Base-by-base conservation (phyloP, 2,113 vertebrate genomes). In the Hymenochirus boettgeri region DNA sequence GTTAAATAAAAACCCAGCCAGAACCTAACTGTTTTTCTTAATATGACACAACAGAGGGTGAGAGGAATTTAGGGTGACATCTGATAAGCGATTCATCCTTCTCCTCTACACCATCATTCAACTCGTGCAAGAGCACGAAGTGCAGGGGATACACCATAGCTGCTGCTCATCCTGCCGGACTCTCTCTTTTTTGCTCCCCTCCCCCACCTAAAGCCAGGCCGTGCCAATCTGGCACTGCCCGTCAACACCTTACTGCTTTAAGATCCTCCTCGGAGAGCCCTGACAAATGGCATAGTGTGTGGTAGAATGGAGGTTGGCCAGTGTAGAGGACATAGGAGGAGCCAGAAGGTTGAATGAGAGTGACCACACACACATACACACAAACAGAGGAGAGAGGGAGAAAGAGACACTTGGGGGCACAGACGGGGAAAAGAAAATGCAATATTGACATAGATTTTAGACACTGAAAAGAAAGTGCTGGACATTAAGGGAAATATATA, bases 171-270 rank as follows among this genome's bases (percentile, higher is more conserved):
- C n/a, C 75, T 62, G 70, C 76, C 55, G 45, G 50, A 54, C 63
- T n/a, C n/a, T 46, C 18, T 19, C 27, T 48, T 21, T 24, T 80
- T n/a, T n/a, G n/a, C n/a, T n/a, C 80, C 91, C 91, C 91, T 88
- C 88, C 83, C 90, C 90, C 91, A 15, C 80, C 75, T 83, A 83
- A 85, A 91, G 89, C 90, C 88, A 90, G 88, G 85, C 89, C 89
- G 89, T 89, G 91, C 92, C 88, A 90, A 88, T 88, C 77, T 75
- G 81, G 85, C 89, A 13, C 54, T 48, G 63, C 63, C 63, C 63
- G n/a, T 57, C 94, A 91, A 94, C 93, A 96, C 93, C 92, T 94
- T 93, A 86, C 91, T 93, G 92, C 90, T 86, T 92, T 92, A 92
- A 94, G 90, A 94, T 94, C 89, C 90, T 92, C 92, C 92, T 87